Percentiles rank a stretch among this genome's conserved stretches.
Conservation (phyloP, 2,797 vertebrate species). For the Mycteria americana region DNA sequence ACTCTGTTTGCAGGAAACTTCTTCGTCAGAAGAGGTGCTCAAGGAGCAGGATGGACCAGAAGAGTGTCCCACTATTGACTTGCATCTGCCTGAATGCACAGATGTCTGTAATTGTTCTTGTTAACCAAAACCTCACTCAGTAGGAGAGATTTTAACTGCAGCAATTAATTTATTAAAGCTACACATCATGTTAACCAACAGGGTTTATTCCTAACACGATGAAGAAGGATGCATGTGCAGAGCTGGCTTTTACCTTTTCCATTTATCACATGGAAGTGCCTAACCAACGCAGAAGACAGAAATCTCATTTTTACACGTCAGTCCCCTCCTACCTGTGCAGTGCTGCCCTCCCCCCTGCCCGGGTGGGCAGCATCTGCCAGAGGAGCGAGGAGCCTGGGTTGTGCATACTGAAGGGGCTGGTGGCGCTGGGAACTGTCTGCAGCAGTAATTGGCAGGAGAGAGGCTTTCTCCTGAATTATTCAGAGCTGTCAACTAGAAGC, state of each 20-base stretch:
- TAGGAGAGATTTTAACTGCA: neutral
- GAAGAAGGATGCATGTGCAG: neutral
- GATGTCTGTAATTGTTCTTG: neutral
- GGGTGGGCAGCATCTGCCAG: neutral
- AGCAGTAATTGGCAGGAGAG: neutral
- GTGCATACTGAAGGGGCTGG: neutral
- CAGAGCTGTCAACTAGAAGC: neutral
- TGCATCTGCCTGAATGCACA: neutral
- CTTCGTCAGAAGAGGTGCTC: neutral
- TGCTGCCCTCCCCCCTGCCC: neutral
- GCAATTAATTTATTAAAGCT: neutral
- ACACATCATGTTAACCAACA: neutral
- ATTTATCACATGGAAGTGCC: neutral
- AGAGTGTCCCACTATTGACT: neutral
- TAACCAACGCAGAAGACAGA: neutral
- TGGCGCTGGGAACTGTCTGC: neutral
- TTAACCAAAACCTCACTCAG: neutral
- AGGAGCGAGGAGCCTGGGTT: fast-evolving
- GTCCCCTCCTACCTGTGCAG: too few species aligned
- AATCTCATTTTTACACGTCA: neutral
- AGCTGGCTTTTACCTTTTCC: neutral
- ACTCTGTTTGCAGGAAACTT: neutral
- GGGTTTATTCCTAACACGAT: neutral
- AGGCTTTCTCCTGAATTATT: neutral
- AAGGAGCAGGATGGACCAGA: neutral